Evolutionary conservation across 2,797 vertebrate genomes (phyloP), one percentile per base, ranked within the genome.

Genomic region (Falco concolor): DNA sequence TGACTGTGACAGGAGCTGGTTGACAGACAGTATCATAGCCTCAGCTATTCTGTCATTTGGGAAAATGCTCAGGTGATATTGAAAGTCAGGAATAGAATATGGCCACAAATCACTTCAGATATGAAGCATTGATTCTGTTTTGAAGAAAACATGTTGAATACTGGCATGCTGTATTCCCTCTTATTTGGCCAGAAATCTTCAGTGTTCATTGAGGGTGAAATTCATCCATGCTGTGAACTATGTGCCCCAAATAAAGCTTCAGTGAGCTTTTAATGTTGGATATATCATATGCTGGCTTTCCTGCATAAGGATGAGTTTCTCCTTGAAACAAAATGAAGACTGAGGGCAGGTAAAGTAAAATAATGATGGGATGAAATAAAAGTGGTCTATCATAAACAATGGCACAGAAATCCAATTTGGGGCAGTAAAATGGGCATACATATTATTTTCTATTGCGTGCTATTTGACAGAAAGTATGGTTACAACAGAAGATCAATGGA

Each of bases 401-500:
- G 53, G 49, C 56, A 91, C 42, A 86, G 81, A 85, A 89, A 83
- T 93, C 63, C 68, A 70, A 72, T 92, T 83, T 91, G 28, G 63
- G 57, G 22, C 7, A 42, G 61, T 42, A 69, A 91, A 87, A 83
- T 79, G 60, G 56, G 59, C 28, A 59, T 72, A 69, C 5, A 1
- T 86, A 84, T 87, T 87, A 67, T 88, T 90, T 94, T 82, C 52
- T 72, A 8, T 79, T 93, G 47, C 42, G 54, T 73, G 40, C 76
- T 80, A 50, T 77, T 88, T 89, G 64, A 75, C 23, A 78, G 9
- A 60, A 73, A 86, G n/a, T 75, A 79, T 9, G 32, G 54, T 61
- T 95, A 59, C 67, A 86, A 76, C n/a, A 90, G 56, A 25, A 87
- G 90, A 95, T 91, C 72, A 78, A 53, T 91, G 76, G 32, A 68